Evolutionary conservation across 2,797 vertebrate genomes (phyloP).

Genomic region (Ctenopoma multispine): DNA sequence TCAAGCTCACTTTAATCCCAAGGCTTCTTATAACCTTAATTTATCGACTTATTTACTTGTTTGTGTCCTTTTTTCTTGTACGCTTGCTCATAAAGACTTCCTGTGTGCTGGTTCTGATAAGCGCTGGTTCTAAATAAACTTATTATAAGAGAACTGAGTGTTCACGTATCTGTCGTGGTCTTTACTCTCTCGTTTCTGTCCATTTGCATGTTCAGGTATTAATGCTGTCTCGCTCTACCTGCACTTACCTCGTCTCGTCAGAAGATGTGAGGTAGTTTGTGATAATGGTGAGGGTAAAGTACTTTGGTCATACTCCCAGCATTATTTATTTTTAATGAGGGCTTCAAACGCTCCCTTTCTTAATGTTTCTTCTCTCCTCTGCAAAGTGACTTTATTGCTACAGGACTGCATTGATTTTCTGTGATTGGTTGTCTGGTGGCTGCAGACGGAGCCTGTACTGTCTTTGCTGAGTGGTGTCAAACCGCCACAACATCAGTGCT

Average conservation of each 20-base stretch:
- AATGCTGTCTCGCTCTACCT: neutral
- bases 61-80: too few species aligned
- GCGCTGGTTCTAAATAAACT: too few species aligned
- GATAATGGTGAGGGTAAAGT: conserved; percentile 44
- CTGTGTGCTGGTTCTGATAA: too few species aligned
- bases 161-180: too few species aligned
- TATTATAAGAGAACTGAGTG: too few species aligned
- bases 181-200: too few species aligned
- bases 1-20: too few species aligned
- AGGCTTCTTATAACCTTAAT: too few species aligned
- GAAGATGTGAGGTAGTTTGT: conserved; percentile 5
- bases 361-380: conserved; percentile 13
- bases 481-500: neutral
- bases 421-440: conserved; percentile 24
- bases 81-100: too few species aligned
- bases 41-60: too few species aligned
- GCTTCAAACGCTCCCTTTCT: conserved; percentile 14
- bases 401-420: conserved; percentile 52
- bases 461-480: conserved; percentile 69
- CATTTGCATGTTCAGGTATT: too few species aligned
- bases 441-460: conserved; percentile 37
- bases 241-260: neutral
- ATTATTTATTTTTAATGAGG: conserved; percentile 48
- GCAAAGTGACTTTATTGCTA: conserved; percentile 28
- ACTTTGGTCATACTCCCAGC: conserved; percentile 30